Conservation (phyloP, 2,113 vertebrate genomes). For the Myrmecobius fasciatus region DNA sequence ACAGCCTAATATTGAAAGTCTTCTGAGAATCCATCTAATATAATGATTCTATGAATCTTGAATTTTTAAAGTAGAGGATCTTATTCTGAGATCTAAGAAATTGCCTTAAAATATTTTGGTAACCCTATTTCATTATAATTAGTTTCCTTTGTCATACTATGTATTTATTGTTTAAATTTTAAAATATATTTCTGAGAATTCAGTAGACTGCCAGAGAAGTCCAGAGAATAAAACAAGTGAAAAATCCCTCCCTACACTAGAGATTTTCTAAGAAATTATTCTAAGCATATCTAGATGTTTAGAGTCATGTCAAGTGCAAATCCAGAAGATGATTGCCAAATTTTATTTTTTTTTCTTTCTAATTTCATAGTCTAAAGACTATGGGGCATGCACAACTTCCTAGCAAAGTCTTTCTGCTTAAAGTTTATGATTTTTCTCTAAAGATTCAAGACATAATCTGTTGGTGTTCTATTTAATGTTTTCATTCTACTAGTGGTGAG, state of each 20-base stretch:
- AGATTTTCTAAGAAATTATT: conserved; percentile 27
- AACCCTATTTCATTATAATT: not conserved
- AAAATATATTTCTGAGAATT: not conserved
- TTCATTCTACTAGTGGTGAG: not conserved
- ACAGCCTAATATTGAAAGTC: not conserved
- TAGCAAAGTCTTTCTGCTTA: not conserved
- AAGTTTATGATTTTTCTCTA: not conserved
- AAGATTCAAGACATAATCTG: not conserved
- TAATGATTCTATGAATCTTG: not conserved
- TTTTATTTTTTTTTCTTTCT: not conserved
- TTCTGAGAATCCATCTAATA: not conserved
- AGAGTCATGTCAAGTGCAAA: not conserved
- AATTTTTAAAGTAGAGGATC: not conserved
- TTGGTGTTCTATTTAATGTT: not conserved
- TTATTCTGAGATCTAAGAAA: not conserved
- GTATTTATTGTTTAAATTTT: not conserved
- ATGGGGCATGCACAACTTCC: not conserved
- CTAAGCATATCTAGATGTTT: conserved; percentile 24
- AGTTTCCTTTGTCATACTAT: not conserved
- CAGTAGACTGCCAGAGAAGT: not conserved
- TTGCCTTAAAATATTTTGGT: not conserved
- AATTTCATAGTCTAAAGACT: not conserved
- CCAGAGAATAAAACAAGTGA: not conserved
- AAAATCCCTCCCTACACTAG: not conserved
- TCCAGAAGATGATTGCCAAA: not conserved